Conservation (phyloP, 1,140 invertebrate genomes). For the Ectropis grisescens region DNA sequence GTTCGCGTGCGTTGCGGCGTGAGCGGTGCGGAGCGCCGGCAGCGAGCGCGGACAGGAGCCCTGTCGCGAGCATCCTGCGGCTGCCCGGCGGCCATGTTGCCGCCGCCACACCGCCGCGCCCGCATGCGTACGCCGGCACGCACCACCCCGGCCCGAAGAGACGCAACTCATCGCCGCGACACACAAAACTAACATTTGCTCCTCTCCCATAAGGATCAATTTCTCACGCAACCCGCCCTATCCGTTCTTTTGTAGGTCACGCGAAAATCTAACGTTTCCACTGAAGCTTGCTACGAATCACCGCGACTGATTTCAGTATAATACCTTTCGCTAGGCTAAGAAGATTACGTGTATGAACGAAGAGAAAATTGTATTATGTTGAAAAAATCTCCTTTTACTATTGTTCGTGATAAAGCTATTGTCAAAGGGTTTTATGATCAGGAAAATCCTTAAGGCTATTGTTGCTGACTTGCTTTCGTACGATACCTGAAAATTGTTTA, state of each 20-base stretch:
- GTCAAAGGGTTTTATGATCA: too few relatives aligned
- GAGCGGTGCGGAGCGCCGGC: constrained; percentile 33
- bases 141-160: constrained; percentile 44
- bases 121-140: constrained; percentile 64
- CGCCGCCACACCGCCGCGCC: constrained; percentile 62
- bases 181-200: constrained; percentile 27
- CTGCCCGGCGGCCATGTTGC: constrained; percentile 63
- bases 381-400: too few relatives aligned
- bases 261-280: constrained; percentile 36
- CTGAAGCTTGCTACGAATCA: constrained; percentile 53
- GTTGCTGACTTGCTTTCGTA: too few relatives aligned
- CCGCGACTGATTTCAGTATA: constrained; percentile 46
- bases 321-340: constrained; percentile 27
- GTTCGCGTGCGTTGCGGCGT: constrained; percentile 30
- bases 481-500: too few relatives aligned
- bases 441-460: too few relatives aligned
- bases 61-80: constrained; percentile 58
- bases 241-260: constrained; percentile 60
- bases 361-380: too few relatives aligned
- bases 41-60: constrained; percentile 44
- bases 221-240: constrained; percentile 5
- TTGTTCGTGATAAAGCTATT: too few relatives aligned
- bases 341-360: too few relatives aligned
- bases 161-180: constrained; percentile 34
- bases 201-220: constrained; percentile 29